Conservation (phyloP, 2,797 vertebrate genomes). For the Enteromius unitaeniatus region DNA sequence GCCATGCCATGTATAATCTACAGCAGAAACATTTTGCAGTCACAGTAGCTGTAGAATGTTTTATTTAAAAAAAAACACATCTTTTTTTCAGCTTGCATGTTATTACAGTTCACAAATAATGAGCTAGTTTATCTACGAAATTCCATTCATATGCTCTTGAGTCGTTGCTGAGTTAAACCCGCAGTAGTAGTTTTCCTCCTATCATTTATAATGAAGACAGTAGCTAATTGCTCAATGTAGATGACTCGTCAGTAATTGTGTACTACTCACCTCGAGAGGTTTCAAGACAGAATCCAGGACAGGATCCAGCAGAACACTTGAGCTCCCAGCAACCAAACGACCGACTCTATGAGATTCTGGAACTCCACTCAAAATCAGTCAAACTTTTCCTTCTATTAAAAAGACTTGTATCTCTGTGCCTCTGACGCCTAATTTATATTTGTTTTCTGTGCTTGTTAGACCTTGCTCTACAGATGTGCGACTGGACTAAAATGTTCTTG, state of each 20-base stretch:
- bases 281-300: constrained; percentile 8
- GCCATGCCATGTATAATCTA: background rate
- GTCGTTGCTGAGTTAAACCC: background rate
- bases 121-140: background rate
- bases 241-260: background rate
- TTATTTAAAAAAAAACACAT: background rate
- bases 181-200: background rate
- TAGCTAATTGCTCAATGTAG: background rate
- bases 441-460: constrained; percentile 29
- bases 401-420: background rate
- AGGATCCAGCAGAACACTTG: constrained; percentile 5
- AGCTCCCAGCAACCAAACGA: background rate
- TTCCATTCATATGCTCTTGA: background rate
- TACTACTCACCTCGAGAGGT: constrained; percentile 18
- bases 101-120: background rate
- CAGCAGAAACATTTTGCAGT: background rate
- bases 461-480: constrained; percentile 11
- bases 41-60: background rate
- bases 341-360: background rate
- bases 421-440: background rate
- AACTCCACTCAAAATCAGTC: background rate
- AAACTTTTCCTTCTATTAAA: background rate
- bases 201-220: background rate
- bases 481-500: constrained; percentile 12
- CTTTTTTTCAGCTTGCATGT: background rate